Conservation (phyloP, 2,797 vertebrate genomes). For the Sebastolobus altivelis region DNA sequence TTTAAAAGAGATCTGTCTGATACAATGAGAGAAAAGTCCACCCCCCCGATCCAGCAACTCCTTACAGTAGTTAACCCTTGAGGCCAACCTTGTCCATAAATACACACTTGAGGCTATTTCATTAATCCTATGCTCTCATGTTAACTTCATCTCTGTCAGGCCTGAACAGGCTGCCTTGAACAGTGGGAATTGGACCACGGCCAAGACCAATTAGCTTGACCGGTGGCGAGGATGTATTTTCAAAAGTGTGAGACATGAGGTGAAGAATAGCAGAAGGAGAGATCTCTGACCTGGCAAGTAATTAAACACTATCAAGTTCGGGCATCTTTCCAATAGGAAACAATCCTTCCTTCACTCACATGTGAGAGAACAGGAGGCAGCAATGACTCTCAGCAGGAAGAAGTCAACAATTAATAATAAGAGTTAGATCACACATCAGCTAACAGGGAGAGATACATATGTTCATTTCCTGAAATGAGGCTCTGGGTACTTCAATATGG, state of each 20-base stretch:
- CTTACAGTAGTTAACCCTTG: conserved; percentile 16
- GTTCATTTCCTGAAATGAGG: background rate
- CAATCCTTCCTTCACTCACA: conserved; percentile 8
- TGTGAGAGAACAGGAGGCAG: conserved; percentile 27
- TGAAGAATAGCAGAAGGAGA: conserved; percentile 22
- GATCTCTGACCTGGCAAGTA: conserved; percentile 28
- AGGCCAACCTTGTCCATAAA: conserved; percentile 17
- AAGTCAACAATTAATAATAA: conserved; percentile 38
- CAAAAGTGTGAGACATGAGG: conserved; percentile 14
- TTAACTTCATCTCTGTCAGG: conserved; percentile 8
- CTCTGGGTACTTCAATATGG: background rate
- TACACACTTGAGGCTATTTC: conserved; percentile 25
- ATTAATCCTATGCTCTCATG: conserved; percentile 54
- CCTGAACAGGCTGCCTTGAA: conserved; percentile 28
- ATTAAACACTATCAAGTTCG: conserved; percentile 49
- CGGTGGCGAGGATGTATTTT: background rate
- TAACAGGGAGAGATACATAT: background rate
- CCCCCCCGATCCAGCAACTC: background rate
- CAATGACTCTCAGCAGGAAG: conserved; percentile 46
- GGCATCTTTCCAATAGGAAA: conserved; percentile 59
- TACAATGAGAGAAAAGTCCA: background rate
- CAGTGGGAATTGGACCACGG: conserved; percentile 41
- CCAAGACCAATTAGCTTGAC: conserved; percentile 62
- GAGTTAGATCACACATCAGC: conserved; percentile 15
- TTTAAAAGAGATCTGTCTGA: conserved; percentile 10